Base-by-base conservation (phyloP, 2,888 invertebrate species). In the Apamea crenata region DNA sequence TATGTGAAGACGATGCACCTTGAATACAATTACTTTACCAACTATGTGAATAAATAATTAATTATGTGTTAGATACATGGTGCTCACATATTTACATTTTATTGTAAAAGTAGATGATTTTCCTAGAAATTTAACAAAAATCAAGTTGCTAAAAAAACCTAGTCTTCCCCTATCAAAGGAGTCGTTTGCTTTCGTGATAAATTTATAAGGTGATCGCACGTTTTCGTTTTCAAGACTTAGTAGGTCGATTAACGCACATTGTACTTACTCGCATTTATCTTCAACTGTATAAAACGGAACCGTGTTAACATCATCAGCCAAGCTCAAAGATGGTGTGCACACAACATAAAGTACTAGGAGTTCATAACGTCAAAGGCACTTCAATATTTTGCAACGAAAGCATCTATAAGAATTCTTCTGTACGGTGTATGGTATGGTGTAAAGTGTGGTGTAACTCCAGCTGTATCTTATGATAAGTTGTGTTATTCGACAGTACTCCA, bases 361-460 rank as follows among this genome's bases (percentile, higher is more conserved):
- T n/a, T 69, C 59, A 70, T 65, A 63, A 40, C 78, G 25, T 73
- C 78, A 63, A 36, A 65, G 47, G 40, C 65, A 16, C 82, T 78
- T 71, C 63, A 74, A 66, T n/a, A 68, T 84, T 74, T 78, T 72
- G 81, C 72, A 84, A 84, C 50, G 47, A 65, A 47, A 63, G 21
- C 65, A 56, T 75, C 44, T 82, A 74, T 29, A 78, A 70, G 68
- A 63, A 63, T 69, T 80, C 56, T 61, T 59, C 59, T 63, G 2
- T 56, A n/a, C 32, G 36, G 44, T n/a, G n/a, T n/a, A n/a, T n/a
- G n/a, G n/a, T n/a, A n/a, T n/a, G n/a, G n/a, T n/a, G n/a, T 63
- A 70, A 70, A 53, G 12, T 36, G 1, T 84, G 61, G 50, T 59
- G 74, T 65, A 81, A 81, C 61, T 18, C 1, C 21, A 66, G 61